Conservation (phyloP, 2,888 invertebrate species). For the Ischnus inquisitorius region DNA sequence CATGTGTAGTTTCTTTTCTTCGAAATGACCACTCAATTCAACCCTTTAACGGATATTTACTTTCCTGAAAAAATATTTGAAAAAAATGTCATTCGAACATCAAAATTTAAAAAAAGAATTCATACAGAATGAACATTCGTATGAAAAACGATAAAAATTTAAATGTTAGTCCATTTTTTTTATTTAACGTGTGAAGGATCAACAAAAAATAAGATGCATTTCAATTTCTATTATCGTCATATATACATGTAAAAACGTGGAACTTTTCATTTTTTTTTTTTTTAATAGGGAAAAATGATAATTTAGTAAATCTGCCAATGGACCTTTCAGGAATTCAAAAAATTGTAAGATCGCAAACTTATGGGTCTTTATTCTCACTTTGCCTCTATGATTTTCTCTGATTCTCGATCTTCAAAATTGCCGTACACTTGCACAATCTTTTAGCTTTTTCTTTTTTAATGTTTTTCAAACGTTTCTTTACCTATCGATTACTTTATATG, state of each 20-base stretch:
- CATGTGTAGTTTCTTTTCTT: slow-evolving; percentile 42
- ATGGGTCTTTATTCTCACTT: not conserved
- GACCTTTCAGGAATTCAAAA: not conserved
- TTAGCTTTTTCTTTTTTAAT: not conserved
- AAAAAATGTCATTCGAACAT: not conserved
- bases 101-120: not conserved
- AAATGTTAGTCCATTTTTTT: too few relatives aligned
- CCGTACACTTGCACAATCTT: not conserved
- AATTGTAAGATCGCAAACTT: not conserved
- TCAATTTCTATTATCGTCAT: too few relatives aligned
- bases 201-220: too few relatives aligned
- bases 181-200: too few relatives aligned
- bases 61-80: not conserved
- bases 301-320: too few relatives aligned
- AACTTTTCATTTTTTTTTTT: too few relatives aligned
- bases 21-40: not conserved
- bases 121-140: too few relatives aligned
- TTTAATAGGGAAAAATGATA: too few relatives aligned
- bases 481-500: slow-evolving; percentile 19
- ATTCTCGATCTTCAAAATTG: not conserved
- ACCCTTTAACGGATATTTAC: not conserved
- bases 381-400: not conserved
- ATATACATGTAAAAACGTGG: too few relatives aligned
- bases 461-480: not conserved
- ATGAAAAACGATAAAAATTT: too few relatives aligned